Base-by-base conservation (phyloP, 2,888 invertebrate species). In the Drosophila dives region DNA sequence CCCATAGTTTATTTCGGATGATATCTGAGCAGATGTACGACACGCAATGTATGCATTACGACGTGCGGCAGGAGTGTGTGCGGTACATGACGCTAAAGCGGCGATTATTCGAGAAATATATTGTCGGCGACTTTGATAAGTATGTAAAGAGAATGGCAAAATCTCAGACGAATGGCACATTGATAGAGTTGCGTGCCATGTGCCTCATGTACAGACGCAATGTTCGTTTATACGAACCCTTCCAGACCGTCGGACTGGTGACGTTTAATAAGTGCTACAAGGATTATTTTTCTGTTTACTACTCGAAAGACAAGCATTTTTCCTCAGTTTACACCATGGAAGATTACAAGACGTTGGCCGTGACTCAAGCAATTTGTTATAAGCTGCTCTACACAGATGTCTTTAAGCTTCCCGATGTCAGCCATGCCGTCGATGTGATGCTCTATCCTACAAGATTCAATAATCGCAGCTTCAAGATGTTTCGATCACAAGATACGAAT, bases 1-100 rank as follows among this genome's bases (percentile, higher is more conserved):
- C 96, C 51, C 96, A 96, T 68, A 97, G 97, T 91, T 94, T 98
- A 53, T 98, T 98, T 93, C 95, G 98, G 85, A 97, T 97, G 17
- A 95, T 98, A 55, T 96, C 98, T 38, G 98, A 98, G 93, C 97
- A 97, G 93, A 94, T 93, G 76, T 95, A 93, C 87, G 94, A 94
- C 61, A 94, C 94, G 17, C 95, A 98, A 93, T 93, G 95, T 75
- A 95, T 95, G 92, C 97, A 97, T 91, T 94, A 95, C 83, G 94
- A 94, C 89, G 95, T 98, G 56, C 95, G 97, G 62, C 94, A 94
- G 83, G 95, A 96, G 77, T 96, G 96, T 86, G 94, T 97, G 15
- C 94, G 95, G 32, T 97, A 95, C 92, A 96, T 96, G 94, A 71
- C 62, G 4, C 94, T 94, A 64, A 92, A 94, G 38, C 94, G 96